A percentile compares a stretch with the other conserved stretches of the same genome.
Evolutionary conservation across 2,888 invertebrate species (phyloP).

Genomic region (Dryadula phaetusa): DNA sequence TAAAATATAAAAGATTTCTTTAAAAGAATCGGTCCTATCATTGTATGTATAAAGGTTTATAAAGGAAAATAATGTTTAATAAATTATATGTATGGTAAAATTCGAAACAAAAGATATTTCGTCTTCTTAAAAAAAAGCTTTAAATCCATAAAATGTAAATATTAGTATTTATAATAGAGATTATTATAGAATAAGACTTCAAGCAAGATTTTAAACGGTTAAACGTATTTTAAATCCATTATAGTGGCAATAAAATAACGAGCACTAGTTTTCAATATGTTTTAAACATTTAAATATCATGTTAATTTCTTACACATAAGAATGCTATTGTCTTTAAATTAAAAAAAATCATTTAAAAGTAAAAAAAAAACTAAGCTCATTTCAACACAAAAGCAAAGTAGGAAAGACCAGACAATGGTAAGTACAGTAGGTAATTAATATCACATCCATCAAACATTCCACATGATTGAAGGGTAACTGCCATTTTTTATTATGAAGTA

Average conservation of each 20-base stretch:
- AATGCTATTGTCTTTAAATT: not conserved
- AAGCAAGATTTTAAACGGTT: not conserved
- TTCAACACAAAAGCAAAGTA: constrained; percentile 16
- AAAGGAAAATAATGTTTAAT: too few species aligned
- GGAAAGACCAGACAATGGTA: constrained; percentile 21
- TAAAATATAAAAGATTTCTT: too few species aligned
- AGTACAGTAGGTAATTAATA: constrained; percentile 25
- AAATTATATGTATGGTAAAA: too few species aligned
- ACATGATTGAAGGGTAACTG: constrained; percentile 22
- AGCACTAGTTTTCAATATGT: not conserved
- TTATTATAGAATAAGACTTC: not conserved
- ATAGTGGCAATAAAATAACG: not conserved
- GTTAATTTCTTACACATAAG: constrained; percentile 2
- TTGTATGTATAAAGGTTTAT: too few species aligned
- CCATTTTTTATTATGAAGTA: constrained; percentile 28
- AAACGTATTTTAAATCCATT: too few species aligned
- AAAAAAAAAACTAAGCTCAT: constrained; percentile 19
- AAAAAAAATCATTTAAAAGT: constrained; percentile 13
- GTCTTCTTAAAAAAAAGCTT: too few species aligned
- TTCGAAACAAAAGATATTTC: too few species aligned
- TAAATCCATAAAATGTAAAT: too few species aligned
- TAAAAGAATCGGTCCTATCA: too few species aligned
- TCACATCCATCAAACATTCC: constrained; percentile 28
- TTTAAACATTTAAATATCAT: not conserved
- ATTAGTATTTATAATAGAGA: too few species aligned